Percentiles rank a stretch among this genome's conserved stretches.
Evolutionary conservation across 2,888 invertebrate genomes (phyloP).

Genomic region (Periphyllus acericola): DNA sequence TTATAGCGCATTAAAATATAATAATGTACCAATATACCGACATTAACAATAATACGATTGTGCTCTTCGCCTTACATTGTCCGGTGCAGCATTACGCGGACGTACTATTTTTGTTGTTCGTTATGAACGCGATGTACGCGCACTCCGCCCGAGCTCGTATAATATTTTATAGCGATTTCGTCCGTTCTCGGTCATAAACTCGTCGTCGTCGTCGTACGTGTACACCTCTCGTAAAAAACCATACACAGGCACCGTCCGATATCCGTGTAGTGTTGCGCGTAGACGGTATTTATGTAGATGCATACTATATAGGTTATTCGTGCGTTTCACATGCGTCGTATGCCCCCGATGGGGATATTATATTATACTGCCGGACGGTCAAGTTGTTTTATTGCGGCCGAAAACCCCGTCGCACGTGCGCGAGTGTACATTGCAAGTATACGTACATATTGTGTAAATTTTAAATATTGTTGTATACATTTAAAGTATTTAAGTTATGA

Average conservation of each 20-base stretch:
- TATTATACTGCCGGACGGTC: not conserved
- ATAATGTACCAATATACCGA: no score
- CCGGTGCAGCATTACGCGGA: not conserved
- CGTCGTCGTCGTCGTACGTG: no score
- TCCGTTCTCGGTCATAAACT: constrained; percentile 7
- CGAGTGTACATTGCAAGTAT: no score
- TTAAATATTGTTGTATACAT: no score
- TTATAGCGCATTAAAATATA: no score
- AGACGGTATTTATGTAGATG: not conserved
- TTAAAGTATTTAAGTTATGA: no score
- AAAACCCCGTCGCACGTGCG: not conserved
- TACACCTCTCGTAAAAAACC: not conserved
- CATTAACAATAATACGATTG: no score
- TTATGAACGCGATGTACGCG: not conserved
- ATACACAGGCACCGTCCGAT: not conserved
- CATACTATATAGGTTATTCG: not conserved
- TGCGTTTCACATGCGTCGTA: not conserved
- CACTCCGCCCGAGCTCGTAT: constrained; percentile 1
- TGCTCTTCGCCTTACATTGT: not conserved
- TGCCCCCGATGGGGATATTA: not conserved
- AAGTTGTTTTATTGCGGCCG: not conserved
- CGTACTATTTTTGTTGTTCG: not conserved
- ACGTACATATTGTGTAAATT: no score
- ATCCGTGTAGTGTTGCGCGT: not conserved
- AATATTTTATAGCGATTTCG: constrained; percentile 16